Percentiles rank a stretch among this genome's conserved stretches.
Conservation (phyloP, 64 coral and sea anemone genomes). For the Dendronephthya gigantea region DNA sequence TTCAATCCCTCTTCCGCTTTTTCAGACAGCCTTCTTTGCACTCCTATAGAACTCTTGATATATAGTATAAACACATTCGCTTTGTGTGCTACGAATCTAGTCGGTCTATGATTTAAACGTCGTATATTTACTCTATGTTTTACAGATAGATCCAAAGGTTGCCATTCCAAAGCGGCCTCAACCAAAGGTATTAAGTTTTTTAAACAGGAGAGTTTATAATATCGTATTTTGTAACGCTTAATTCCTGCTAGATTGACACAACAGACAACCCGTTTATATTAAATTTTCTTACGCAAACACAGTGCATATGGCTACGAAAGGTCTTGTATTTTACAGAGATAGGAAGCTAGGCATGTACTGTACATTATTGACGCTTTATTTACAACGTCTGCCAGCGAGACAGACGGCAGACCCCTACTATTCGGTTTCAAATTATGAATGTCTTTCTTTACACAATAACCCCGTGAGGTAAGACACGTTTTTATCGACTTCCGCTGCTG, state of each 20-base stretch:
- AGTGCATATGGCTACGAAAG: neutral
- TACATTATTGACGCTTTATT: neutral
- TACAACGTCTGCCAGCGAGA: neutral
- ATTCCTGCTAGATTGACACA: neutral
- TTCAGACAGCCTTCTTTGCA: neutral
- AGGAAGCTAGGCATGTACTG: neutral
- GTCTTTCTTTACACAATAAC: neutral
- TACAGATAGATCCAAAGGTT: neutral
- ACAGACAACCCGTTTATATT: slow-evolving; percentile 2
- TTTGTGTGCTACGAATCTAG: neutral
- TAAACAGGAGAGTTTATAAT: neutral
- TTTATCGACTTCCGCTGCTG: neutral
- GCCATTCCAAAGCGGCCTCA: neutral
- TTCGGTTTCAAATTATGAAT: neutral
- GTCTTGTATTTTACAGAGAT: neutral
- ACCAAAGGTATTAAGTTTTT: neutral
- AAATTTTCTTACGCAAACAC: neutral
- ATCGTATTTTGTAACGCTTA: neutral
- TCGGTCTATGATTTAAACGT: too few relatives aligned
- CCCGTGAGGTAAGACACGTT: neutral
- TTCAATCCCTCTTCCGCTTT: neutral
- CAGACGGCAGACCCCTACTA: neutral
- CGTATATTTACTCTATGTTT: neutral
- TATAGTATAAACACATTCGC: neutral
- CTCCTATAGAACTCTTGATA: neutral